Evolutionary conservation across 1,140 invertebrate genomes (phyloP), one percentile per base, ranked within the genome.

Genomic region (Bombus consobrinus): DNA sequence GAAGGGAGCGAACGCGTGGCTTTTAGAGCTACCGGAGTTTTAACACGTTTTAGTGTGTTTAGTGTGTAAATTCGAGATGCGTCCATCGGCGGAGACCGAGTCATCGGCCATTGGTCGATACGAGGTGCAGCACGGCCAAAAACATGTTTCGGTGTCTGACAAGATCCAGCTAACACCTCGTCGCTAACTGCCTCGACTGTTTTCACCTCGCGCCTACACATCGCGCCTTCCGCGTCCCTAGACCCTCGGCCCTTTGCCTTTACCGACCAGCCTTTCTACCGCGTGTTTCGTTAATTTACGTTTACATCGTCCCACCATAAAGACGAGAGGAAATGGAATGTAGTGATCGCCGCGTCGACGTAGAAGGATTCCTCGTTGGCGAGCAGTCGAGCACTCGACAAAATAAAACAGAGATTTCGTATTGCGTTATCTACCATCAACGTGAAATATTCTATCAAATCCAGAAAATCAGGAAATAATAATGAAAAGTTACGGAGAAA

Each of bases 141-240:
- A n/a, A 66, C 47, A 28, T 15, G 37, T 13, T 76, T 83, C 77
- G 66, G 37, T 39, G 34, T 75, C 39, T 34, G 47, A 57, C 75
- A 71, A 59, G 68, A 34, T 32, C 62, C n/a, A 90, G 32, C 59
- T 90, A 90, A 85, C 90, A 91, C 87, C 89, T 90, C 76, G 73
- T 80, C 79, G 90, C 89, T 91, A 91, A 90, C 84, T 89, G 81
- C 87, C 81, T 87, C 84, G 84, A 86, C 73, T 76, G 69, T 91
- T 91, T 88, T 89, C 90, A 88, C 87, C 78, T 81, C 83, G 57
- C 86, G 80, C 75, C 86, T 83, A 87, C 77, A 82, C 82, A 66
- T 39, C 57, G 73, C 59, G 15, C 13, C 80, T 69, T 57, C 34
- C 25, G 37, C 57, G 57, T 18, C 59, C 32, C 10, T 57, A 22